These are phyloP conservation scores for Rhimphoctona megacephalus DNA, from an alignment of 2,888 invertebrate genomes.

Conservation along the genomic window DNA sequence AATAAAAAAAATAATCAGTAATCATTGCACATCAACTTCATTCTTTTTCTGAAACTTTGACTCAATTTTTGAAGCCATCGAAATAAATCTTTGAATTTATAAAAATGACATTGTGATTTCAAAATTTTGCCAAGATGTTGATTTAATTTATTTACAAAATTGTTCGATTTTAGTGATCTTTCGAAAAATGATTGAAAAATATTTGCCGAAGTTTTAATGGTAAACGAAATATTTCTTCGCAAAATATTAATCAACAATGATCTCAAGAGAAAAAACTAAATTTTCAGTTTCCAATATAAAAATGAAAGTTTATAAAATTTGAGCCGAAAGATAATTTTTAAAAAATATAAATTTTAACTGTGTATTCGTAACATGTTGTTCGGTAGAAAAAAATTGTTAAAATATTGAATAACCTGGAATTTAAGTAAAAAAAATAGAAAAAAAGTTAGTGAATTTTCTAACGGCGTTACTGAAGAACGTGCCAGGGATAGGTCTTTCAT, in stretches of 20 bases:
- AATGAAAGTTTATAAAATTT: not conserved
- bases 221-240: no score
- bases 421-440: not conserved
- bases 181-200: no score
- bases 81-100: not conserved
- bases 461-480: conserved; percentile 21
- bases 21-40: not conserved
- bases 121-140: no score
- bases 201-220: no score
- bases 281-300: not conserved
- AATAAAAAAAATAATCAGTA: not conserved
- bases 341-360: no score
- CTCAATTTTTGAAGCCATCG: not conserved
- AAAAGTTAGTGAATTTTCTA: conserved; percentile 12
- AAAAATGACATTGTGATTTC: not conserved
- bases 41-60: not conserved
- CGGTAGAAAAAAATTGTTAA: not conserved
- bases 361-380: no score
- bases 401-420: not conserved
- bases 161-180: no score
- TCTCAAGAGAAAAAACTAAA: not conserved
- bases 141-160: no score
- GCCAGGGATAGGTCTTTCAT: conserved; percentile 32
- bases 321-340: not conserved
- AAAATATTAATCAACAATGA: no score